phyloP scores from a whole-genome alignment of 2,797 vertebrate species.

The Karalla daura region DNA sequence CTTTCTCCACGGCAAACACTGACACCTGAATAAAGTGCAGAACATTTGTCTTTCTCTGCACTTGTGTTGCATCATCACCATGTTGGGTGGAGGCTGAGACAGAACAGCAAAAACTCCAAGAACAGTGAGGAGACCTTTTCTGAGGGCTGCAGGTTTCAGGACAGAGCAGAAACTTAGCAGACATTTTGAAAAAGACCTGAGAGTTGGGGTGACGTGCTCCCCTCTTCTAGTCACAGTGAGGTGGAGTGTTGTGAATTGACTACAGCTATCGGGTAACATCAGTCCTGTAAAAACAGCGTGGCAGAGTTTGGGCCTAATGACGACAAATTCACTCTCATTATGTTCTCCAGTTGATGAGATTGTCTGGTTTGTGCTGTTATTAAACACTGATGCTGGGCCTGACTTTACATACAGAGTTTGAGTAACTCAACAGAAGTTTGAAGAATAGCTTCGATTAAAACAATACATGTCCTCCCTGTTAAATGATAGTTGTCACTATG shows the following conservation, averaged over 20 bases:
- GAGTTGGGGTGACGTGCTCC: not conserved
- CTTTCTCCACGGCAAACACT: constrained; percentile 9
- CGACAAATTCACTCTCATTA: not conserved
- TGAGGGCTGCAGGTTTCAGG: too few species aligned
- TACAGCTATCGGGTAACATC: not conserved
- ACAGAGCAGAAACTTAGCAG: not conserved
- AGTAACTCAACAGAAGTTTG: too few species aligned
- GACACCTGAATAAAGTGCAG: constrained; percentile 10
- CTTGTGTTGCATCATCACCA: constrained; percentile 11
- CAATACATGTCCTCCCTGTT: not conserved
- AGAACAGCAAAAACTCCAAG: too few species aligned
- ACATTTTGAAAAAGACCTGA: not conserved
- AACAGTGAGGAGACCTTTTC: too few species aligned
- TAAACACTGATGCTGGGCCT: too few species aligned
- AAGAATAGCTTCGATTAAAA: too few species aligned
- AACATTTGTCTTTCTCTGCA: constrained; percentile 3
- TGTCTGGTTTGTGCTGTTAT: not conserved
- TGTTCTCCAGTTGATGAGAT: not conserved
- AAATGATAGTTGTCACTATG: not conserved
- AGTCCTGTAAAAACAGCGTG: not conserved
- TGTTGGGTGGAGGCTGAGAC: not conserved
- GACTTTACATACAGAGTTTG: too few species aligned
- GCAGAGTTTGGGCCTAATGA: not conserved
- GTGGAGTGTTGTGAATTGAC: not conserved
- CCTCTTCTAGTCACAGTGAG: not conserved